Percentiles rank a stretch among this genome's conserved stretches.
Conservation (phyloP, 2,797 vertebrate genomes). For the Fistularia tabacaria region DNA sequence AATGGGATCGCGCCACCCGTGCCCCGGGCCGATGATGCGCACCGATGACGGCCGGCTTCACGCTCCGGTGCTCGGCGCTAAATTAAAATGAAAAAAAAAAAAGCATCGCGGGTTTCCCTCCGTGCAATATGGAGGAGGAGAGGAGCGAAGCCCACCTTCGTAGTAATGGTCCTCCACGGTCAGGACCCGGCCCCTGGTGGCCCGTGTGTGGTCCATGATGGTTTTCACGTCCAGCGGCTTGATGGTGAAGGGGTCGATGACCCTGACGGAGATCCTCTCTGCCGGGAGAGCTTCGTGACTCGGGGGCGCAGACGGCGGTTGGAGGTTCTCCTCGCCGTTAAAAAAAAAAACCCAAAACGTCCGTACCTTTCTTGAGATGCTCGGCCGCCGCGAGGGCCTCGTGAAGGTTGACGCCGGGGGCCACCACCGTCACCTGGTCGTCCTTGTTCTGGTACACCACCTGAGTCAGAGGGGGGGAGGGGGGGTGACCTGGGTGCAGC, state of each 20-base stretch:
- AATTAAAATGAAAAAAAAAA: too few species aligned
- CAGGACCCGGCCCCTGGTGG: conserved; percentile 87
- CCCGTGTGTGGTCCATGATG: conserved; percentile 84
- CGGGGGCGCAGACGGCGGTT: too few species aligned
- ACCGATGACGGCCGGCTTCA: conserved; percentile 18
- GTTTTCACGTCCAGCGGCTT: conserved; percentile 92
- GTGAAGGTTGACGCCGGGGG: conserved; percentile 88
- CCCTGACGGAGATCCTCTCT: conserved; percentile 86
- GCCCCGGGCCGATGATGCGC: conserved; percentile 4
- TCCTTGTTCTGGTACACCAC: conserved; percentile 90
- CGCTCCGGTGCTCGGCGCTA: conserved; percentile 16
- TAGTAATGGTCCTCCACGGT: conserved; percentile 95
- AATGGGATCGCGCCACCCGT: conserved; percentile 30
- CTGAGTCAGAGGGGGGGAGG: conserved; percentile 54
- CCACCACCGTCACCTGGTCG: conserved; percentile 91
- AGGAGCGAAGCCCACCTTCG: conserved; percentile 78
- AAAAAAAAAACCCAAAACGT: too few species aligned
- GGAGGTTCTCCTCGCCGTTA: too few species aligned
- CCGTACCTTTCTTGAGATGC: conserved; percentile 87
- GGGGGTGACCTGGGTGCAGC: background rate
- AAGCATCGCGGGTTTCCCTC: background rate
- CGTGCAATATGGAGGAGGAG: conserved; percentile 43
- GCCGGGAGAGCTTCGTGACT: conserved; percentile 20
- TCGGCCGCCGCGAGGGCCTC: conserved; percentile 91
- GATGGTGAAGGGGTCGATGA: conserved; percentile 92